Evolutionary conservation across 2,888 invertebrate species (phyloP), one percentile per base, ranked within the genome.

Genomic region (Pyrocoelia pectoralis): DNA sequence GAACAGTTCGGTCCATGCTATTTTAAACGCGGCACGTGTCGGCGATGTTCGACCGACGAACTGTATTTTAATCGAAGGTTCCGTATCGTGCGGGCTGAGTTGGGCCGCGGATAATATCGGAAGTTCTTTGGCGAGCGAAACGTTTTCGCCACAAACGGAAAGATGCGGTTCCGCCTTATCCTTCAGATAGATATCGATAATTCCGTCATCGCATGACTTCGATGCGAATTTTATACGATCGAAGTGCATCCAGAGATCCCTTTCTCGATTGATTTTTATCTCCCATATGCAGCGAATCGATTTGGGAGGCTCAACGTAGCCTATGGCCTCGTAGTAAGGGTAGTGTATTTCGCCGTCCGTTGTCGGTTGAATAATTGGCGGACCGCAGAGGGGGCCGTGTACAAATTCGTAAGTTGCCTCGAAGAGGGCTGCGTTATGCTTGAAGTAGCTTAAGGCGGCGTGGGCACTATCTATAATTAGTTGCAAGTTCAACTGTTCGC

Each of bases 361-460:
- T 0, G 89, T 87, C 0, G 94, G 91, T 5, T 90, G 89, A 49
- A 94, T 81, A 2, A 92, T 87, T 0, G 94, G 89, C 0, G 94
- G 93, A 0, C 95, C 95, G 76, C 95, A 95, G 0, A 94, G 82
- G 0, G 94, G 94, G 0, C 94, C 94, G 72, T 95, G 95, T 1
- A 94, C 93, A 75, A 95, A 95, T 77, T 94, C 93, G 77, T 93
- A 96, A 3, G 87, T 86, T 0, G 95, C 95, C 79, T 94, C 91
- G 76, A 95, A 95, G 2, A 95, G 83, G 0, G 95, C 91, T 29
- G 88, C 87, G 1, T 90, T 87, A 74, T 94, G 92, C 78, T 95
- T 95, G 82, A 95, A 95, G 79, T 95, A 95, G 55, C 92, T 94
- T 0, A 91, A 87, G 0, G 94, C 92, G 1, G 94, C 93, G 74